These are phyloP conservation scores for Ennomos fuscantarius DNA, from an alignment of 2,888 invertebrate species.

Conservation along the genomic window DNA sequence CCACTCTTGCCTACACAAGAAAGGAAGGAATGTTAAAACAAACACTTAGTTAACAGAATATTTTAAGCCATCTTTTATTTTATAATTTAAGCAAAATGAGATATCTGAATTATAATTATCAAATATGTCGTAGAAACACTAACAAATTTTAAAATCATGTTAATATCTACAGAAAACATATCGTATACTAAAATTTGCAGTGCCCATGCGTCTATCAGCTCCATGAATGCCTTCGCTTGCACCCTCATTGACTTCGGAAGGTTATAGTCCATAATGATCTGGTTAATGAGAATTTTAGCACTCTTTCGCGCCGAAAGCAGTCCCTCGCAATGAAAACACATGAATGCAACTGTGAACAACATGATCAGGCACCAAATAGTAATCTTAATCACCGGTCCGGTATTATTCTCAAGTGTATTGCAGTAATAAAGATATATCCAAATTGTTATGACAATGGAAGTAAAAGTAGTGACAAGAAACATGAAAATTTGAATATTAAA, in stretches of 20 bases:
- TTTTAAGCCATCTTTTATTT: neutral
- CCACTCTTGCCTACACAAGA: too few species aligned
- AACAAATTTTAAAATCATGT: slow-evolving; percentile 66
- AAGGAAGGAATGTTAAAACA: too few species aligned
- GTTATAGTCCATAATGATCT: slow-evolving; percentile 67
- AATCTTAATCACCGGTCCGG: too few species aligned
- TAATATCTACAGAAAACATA: slow-evolving; percentile 68
- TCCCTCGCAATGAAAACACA: too few species aligned
- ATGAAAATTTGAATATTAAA: too few species aligned
- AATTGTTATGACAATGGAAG: too few species aligned
- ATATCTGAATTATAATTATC: slow-evolving; percentile 68
- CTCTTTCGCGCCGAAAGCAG: slow-evolving; percentile 43
- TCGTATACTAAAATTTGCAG: slow-evolving; percentile 58
- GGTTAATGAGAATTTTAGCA: slow-evolving; percentile 60
- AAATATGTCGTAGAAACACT: slow-evolving; percentile 70
- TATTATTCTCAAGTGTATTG: too few species aligned
- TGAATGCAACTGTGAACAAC: too few species aligned
- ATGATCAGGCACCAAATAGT: too few species aligned
- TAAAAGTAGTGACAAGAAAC: too few species aligned
- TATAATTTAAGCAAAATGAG: slow-evolving; percentile 53
- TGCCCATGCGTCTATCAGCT: slow-evolving; percentile 55
- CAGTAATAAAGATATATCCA: too few species aligned
- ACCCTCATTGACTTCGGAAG: slow-evolving; percentile 58
- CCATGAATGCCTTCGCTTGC: slow-evolving; percentile 56
- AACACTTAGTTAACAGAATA: too few species aligned